Evolutionary conservation across 2,113 vertebrate species (phyloP).

Genomic region (Platysteira castanea): DNA sequence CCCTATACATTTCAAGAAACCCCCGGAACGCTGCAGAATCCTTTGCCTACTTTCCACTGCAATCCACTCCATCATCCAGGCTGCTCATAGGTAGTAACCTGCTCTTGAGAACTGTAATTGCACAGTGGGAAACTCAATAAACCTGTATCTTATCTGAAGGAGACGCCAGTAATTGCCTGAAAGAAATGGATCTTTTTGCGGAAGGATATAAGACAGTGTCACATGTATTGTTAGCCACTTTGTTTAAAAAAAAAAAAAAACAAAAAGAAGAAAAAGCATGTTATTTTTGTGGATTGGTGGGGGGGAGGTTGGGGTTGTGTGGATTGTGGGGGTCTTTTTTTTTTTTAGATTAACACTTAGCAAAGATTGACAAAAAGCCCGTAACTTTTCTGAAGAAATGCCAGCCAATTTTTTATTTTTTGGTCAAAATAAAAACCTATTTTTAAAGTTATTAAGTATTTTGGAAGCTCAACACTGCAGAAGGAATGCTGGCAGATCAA

Average conservation of each 20-base stretch:
- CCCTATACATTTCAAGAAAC: background rate
- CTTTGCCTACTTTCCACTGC: background rate
- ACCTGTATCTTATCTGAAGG: conserved; percentile 14
- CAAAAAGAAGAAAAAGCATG: too few species aligned
- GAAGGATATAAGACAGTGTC: background rate
- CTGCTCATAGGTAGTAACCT: background rate
- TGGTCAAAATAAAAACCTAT: background rate
- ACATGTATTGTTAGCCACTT: background rate
- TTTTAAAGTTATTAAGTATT: background rate
- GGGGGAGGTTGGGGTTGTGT: background rate
- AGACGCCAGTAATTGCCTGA: conserved; percentile 7
- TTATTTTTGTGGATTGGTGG: background rate
- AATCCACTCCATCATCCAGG: background rate
- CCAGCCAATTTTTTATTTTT: background rate
- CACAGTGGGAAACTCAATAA: conserved; percentile 46
- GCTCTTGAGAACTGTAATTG: background rate
- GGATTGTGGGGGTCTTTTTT: too few species aligned
- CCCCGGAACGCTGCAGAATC: rapidly evolving
- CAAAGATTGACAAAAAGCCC: background rate
- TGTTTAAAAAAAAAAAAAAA: background rate
- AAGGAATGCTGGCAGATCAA: conserved; percentile 25
- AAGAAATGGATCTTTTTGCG: background rate
- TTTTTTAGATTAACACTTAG: background rate
- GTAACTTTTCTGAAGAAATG: rapidly evolving
- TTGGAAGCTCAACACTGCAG: background rate